These are phyloP conservation scores for Urocynchramus pylzowi DNA, from an alignment of 2,113 vertebrate genomes.

Conservation along the genomic window DNA sequence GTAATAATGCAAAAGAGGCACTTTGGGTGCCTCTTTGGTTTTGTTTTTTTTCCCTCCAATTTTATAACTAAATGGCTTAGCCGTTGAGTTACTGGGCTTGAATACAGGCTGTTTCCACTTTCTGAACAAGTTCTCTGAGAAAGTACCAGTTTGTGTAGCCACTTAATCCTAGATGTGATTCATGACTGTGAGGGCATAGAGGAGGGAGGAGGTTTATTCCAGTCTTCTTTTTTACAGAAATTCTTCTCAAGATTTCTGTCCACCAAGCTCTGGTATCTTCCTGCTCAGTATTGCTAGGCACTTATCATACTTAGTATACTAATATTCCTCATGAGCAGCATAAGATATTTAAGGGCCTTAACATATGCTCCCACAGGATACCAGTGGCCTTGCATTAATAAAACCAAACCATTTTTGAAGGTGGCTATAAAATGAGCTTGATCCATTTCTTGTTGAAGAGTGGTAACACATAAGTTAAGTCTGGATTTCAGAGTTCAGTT, in stretches of 20 bases:
- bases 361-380: neutral
- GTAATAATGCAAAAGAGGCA: neutral
- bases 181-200: neutral
- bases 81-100: neutral
- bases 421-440: neutral
- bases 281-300: neutral
- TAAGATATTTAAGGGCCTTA: neutral
- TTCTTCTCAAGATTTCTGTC: neutral
- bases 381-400: neutral
- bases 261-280: neutral
- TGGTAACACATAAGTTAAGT: neutral
- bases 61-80: neutral
- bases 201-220: neutral
- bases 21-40: neutral
- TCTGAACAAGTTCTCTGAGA: neutral
- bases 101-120: neutral
- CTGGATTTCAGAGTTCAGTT: neutral
- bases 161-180: neutral
- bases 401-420: neutral
- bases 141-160: neutral
- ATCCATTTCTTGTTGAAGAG: neutral
- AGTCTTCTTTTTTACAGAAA: neutral
- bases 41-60: fast-evolving
- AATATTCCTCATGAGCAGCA: neutral
- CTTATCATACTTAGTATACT: neutral